Base-by-base conservation (phyloP, 2,888 invertebrate species). In the Nycteola revayana region DNA sequence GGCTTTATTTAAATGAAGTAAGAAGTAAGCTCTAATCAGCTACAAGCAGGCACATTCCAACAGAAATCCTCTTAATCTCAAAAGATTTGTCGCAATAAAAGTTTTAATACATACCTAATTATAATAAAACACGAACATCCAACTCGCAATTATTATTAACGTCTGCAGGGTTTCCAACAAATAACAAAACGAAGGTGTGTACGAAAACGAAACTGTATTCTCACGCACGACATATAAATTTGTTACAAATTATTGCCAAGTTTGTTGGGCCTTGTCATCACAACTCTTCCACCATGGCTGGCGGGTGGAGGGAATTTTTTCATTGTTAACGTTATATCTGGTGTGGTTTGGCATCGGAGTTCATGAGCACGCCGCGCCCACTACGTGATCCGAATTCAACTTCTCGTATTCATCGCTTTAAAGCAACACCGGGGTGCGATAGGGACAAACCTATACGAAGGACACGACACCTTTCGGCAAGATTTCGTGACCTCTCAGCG, bases 401-500 rank as follows among this genome's bases (percentile, higher is more conserved):
- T 66, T 72, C 70, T 84, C 80, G 85, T 83, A 86, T 86, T 85
- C 88, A 87, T 86, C 81, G 85, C 69, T 85, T 84, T 81, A 79
- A 82, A 82, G 73, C 79, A 61, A 63, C 67, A 60, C 65, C 60
- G 65, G 71, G 56, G 81, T 58, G 72, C 21, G 72, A 83, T 31
- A 48, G 66, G 47, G 85, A 85, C 60, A 47, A 43, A 36, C 43
- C 45, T 54, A 70, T 75, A 68, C 53, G 66, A 36, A 23, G 33
- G 65, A 84, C 49, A 67, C 58, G 75, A 69, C 41, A 44, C 54
- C 67, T 71, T 73, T 74, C 72, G 66, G 76, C 78, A 78, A 85
- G 86, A 86, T 79, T 85, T 77, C 85, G 88, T 87, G 88, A 87
- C 88, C 87, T 88, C 84, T 88, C 88, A 85, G 72, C 84, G 74